Conservation (phyloP, 2,888 invertebrate genomes). For the Drosophila cyrtoloma region DNA sequence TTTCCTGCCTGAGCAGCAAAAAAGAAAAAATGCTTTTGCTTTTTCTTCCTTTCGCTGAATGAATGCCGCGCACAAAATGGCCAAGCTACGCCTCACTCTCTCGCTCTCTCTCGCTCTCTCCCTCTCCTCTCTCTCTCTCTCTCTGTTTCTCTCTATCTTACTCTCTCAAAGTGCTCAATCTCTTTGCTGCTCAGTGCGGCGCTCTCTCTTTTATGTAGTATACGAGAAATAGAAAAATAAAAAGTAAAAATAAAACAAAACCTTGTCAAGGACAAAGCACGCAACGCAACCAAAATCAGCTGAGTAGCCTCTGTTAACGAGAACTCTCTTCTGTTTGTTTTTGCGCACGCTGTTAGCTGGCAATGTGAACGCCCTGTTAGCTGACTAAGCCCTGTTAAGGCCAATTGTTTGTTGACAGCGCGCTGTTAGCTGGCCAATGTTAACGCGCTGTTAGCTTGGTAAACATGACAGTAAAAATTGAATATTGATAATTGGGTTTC, state of each 20-base stretch:
- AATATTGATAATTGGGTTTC: conserved; percentile 65
- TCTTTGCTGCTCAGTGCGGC: conserved; percentile 14
- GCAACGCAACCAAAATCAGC: conserved; percentile 73
- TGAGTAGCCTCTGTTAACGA: conserved; percentile 52
- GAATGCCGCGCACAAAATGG: conserved; percentile 63
- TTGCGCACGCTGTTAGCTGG: conserved; percentile 32
- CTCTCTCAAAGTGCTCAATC: conserved; percentile 15
- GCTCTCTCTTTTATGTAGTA: conserved; percentile 22
- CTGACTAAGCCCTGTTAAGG: conserved; percentile 1
- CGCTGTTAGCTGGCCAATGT: conserved; percentile 28
- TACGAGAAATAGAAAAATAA: conserved; percentile 26
- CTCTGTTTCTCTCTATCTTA: not conserved
- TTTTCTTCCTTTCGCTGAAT: conserved; percentile 61
- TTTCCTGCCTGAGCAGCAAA: conserved; percentile 48
- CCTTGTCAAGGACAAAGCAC: conserved; percentile 81
- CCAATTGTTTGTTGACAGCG: not conserved
- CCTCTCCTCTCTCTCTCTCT: not conserved
- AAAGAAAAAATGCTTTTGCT: conserved; percentile 46
- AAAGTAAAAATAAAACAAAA: conserved; percentile 69
- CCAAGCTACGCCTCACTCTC: conserved; percentile 40
- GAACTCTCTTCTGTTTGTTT: conserved; percentile 41
- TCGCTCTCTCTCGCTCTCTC: not conserved
- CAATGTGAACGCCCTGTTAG: conserved; percentile 34
- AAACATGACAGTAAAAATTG: conserved; percentile 54
- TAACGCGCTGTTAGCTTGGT: conserved; percentile 41